Percentiles rank a stretch among this genome's conserved stretches.
phyloP scores from a whole-genome alignment of 1,140 invertebrate species.

The Yoshiicerus persimilis region DNA sequence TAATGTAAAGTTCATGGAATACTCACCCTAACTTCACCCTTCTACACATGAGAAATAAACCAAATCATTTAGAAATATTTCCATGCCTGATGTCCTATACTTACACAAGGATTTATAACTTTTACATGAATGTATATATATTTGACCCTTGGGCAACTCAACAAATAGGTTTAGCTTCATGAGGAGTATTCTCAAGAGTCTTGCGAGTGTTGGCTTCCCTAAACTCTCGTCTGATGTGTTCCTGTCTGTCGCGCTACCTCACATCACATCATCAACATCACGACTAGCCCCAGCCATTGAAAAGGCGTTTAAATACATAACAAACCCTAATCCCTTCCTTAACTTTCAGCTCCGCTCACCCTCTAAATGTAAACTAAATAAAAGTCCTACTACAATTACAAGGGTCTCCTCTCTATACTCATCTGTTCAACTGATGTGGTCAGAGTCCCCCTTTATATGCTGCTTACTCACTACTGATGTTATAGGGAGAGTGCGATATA shows the following conservation, averaged over 20 bases:
- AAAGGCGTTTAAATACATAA: slow-evolving; percentile 42
- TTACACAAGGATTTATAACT: not conserved
- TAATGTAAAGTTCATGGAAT: not conserved
- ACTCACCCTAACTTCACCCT: not conserved
- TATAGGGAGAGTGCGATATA: no score
- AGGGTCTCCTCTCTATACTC: not conserved
- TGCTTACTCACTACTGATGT: no score
- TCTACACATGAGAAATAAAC: not conserved
- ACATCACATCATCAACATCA: not conserved
- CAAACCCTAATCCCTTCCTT: slow-evolving; percentile 30
- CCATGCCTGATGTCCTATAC: no score
- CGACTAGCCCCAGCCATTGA: slow-evolving; percentile 7
- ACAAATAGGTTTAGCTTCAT: not conserved
- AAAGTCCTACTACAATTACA: not conserved
- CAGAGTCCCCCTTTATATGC: not conserved
- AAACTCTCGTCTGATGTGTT: not conserved
- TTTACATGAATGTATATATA: slow-evolving; percentile 1
- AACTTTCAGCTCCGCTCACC: not conserved
- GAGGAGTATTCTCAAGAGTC: not conserved
- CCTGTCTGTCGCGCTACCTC: not conserved
- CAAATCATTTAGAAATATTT: not conserved
- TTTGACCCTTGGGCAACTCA: slow-evolving; percentile 14
- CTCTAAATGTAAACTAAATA: not conserved
- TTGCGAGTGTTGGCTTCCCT: not conserved
- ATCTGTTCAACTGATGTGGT: not conserved